Evolutionary conservation across 2,888 invertebrate genomes (phyloP).

Genomic region (Bellardia bayeri): DNA sequence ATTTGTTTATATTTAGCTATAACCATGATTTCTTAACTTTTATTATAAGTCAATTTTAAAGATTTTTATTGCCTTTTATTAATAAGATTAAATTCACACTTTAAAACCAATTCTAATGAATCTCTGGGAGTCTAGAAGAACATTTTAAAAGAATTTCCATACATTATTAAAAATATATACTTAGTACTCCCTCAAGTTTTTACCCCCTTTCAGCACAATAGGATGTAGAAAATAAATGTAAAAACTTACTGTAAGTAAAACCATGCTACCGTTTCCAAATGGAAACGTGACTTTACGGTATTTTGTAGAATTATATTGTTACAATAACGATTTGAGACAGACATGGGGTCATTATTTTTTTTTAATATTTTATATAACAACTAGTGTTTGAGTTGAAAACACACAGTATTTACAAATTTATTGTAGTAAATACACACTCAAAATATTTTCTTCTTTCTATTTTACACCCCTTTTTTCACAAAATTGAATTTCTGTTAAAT

Average conservation of each 20-base stretch:
- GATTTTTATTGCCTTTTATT: too few relatives aligned
- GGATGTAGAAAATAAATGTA: neutral
- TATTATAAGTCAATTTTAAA: too few relatives aligned
- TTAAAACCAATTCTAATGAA: neutral
- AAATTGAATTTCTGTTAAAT: conserved; percentile 65
- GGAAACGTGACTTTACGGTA: conserved; percentile 62
- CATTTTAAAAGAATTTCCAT: neutral
- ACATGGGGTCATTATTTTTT: conserved; percentile 53
- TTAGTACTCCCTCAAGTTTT: neutral
- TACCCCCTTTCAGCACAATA: neutral
- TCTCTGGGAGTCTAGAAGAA: neutral
- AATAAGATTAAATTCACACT: neutral
- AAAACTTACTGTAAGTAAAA: neutral
- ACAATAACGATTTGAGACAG: conserved; percentile 54
- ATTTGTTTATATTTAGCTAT: too few relatives aligned
- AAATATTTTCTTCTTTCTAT: conserved; percentile 1
- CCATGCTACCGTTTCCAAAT: conserved; percentile 47
- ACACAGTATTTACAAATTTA: conserved; percentile 48
- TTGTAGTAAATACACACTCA: neutral
- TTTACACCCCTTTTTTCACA: conserved; percentile 39
- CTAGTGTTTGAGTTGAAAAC: conserved; percentile 28
- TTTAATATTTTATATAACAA: conserved; percentile 2
- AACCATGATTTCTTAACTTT: too few relatives aligned
- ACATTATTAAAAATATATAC: neutral
- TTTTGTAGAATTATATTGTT: conserved; percentile 52